Evolutionary conservation across 2,888 invertebrate species (phyloP).

Genomic region (Mythimna lalbum): DNA sequence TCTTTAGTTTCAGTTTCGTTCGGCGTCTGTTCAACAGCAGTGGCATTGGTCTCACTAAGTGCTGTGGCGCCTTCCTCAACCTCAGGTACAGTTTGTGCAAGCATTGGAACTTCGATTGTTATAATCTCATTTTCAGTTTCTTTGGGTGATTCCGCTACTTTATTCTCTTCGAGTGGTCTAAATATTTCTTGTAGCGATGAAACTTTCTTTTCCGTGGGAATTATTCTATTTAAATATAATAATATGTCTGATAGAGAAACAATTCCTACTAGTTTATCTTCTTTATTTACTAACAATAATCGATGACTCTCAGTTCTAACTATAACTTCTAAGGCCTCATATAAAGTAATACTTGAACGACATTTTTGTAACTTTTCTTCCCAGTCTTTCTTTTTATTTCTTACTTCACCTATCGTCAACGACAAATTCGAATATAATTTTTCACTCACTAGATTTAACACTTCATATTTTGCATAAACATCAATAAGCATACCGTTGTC

Average conservation of each 20-base stretch:
- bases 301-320: constrained; percentile 96
- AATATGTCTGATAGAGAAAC: constrained; percentile 89
- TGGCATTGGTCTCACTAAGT: constrained; percentile 62
- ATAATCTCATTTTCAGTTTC: constrained; percentile 86
- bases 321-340: constrained; percentile 96
- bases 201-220: constrained; percentile 87
- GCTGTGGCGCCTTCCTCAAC: constrained; percentile 64
- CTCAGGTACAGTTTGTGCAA: constrained; percentile 77
- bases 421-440: constrained; percentile 98
- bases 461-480: constrained; percentile 89
- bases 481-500: constrained; percentile 83
- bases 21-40: constrained; percentile 54
- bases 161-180: constrained; percentile 86
- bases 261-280: constrained; percentile 87
- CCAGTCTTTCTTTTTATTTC: constrained; percentile 97
- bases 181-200: constrained; percentile 89
- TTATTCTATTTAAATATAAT: constrained; percentile 89
- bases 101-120: constrained; percentile 83
- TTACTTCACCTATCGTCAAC: constrained; percentile 95
- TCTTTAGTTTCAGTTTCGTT: constrained; percentile 68
- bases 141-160: constrained; percentile 84
- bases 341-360: constrained; percentile 95
- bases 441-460: constrained; percentile 96
- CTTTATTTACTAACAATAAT: constrained; percentile 89
- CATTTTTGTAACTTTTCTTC: constrained; percentile 98